Base-by-base conservation (phyloP, 2,113 vertebrate genomes). In the Passer montanus region DNA sequence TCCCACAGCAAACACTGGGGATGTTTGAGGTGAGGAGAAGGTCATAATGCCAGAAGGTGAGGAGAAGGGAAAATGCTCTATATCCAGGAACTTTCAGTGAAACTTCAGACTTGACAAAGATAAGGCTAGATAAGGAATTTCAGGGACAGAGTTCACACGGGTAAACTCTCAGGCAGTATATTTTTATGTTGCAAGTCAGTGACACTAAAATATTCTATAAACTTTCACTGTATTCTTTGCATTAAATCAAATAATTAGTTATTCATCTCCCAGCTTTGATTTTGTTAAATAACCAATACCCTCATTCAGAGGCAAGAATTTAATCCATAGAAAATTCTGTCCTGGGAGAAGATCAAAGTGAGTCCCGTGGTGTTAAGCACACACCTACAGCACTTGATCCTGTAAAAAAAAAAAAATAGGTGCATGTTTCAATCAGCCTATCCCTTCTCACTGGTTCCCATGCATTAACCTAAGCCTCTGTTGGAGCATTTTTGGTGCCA, bases 321-420 rank as follows among this genome's bases (percentile, higher is more conserved):
- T 86, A 91, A 94, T 94, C 87, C 76, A 56, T 22, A 24, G 47
- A 41, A 90, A 70, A 92, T 88, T 90, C 79, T 46, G 33, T 74
- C 87, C 64, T 88, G 13, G 0, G 59, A 84, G 87, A 82, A 95
- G 90, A 95, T 96, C 92, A 93, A 95, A 95, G 84, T 7, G 63
- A 91, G 43, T 90, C 60, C 59, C 2, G 4, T 62, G 50, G 70
- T 74, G 72, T 86, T 95, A 89, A 90, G 87, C 75, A 80, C 46
- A 55, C 82, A 91, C 82, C 72, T 84, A 88, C 59, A 74, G 87
- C 49, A 66, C 52, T 78, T 62, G 69, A 87, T 93, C 47, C 41
- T 46, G 44, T 7, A 64, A 44, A 83, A 41, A 41, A 46, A 79
- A 77, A 44, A 39, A 44, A 39, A 33, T 6, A 64, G 53, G 46